Evolutionary conservation across 2,113 vertebrate species (phyloP).

Genomic region (Plotosus lineatus): DNA sequence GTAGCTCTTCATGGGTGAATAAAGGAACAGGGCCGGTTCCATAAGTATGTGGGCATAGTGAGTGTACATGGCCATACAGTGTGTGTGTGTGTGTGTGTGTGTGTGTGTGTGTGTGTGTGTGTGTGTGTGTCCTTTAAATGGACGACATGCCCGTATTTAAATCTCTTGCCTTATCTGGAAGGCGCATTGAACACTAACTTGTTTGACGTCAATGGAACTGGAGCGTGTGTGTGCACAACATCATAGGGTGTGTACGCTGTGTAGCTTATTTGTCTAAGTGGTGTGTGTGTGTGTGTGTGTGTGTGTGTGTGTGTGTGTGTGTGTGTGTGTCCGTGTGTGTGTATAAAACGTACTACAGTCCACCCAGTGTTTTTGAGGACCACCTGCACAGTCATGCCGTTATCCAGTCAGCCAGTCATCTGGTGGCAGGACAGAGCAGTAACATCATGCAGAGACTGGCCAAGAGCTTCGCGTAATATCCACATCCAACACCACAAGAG

Average conservation of each 20-base stretch:
- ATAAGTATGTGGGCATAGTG: not conserved
- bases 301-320: not conserved
- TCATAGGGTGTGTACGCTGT: no score
- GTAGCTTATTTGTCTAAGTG: no score
- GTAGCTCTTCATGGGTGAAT: not conserved
- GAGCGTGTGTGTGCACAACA: slow-evolving; percentile 22
- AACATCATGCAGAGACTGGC: no score
- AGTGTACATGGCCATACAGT: not conserved
- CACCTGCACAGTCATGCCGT: no score
- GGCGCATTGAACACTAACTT: not conserved
- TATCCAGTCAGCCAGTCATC: no score
- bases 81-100: slow-evolving; percentile 12
- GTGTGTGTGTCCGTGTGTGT: not conserved
- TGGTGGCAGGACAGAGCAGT: no score
- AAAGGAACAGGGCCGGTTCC: no score
- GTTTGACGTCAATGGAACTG: slow-evolving; percentile 3
- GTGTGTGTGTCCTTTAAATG: slow-evolving; percentile 9
- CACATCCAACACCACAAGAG: no score
- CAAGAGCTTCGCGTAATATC: no score
- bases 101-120: not conserved
- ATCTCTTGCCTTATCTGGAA: slow-evolving; percentile 6
- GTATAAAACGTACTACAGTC: not conserved
- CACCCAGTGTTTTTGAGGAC: no score
- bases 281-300: not conserved
- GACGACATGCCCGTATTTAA: slow-evolving; percentile 27